These are phyloP conservation scores for Drosophila helvetica DNA, from an alignment of 2,888 invertebrate genomes.

Conservation along the genomic window DNA sequence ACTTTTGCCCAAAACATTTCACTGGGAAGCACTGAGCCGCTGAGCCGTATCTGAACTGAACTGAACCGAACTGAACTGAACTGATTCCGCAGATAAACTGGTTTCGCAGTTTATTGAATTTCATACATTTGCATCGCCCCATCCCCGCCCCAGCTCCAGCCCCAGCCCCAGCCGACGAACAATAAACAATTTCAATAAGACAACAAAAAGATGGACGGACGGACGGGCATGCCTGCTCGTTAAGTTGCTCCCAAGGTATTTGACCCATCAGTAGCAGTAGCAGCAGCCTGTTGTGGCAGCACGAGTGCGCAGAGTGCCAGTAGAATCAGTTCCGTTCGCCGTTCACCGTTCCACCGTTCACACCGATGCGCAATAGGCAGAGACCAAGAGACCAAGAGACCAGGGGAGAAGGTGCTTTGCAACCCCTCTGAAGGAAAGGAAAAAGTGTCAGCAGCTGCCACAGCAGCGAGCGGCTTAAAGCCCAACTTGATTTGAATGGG, in stretches of 20 bases:
- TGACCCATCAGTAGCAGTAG: constrained; percentile 49
- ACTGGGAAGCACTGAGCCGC: constrained; percentile 37
- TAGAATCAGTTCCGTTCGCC: constrained; percentile 19
- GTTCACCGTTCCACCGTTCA: constrained; percentile 1
- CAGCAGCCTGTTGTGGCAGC: constrained; percentile 11
- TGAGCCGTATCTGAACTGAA: constrained; percentile 56
- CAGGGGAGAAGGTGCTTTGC: background rate
- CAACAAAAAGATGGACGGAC: constrained; percentile 36
- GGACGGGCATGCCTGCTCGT: constrained; percentile 32
- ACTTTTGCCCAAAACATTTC: constrained; percentile 55
- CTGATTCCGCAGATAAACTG: constrained; percentile 72
- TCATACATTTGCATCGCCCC: constrained; percentile 63
- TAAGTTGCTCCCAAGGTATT: constrained; percentile 64
- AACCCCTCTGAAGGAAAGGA: background rate
- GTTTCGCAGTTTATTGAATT: constrained; percentile 70
- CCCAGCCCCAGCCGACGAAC: constrained; percentile 21
- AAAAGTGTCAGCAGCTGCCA: constrained; percentile 2
- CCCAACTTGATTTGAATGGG: constrained; percentile 4
- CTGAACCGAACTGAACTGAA: constrained; percentile 61
- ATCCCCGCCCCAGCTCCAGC: constrained; percentile 7
- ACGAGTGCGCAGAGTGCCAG: background rate
- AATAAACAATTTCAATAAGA: constrained; percentile 60
- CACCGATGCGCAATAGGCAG: constrained; percentile 4
- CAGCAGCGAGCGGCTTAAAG: constrained; percentile 3
- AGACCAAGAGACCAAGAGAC: background rate